These are phyloP conservation scores for Pseudotriccus pelzelni DNA, from an alignment of 2,797 vertebrate genomes.

Conservation along the genomic window DNA sequence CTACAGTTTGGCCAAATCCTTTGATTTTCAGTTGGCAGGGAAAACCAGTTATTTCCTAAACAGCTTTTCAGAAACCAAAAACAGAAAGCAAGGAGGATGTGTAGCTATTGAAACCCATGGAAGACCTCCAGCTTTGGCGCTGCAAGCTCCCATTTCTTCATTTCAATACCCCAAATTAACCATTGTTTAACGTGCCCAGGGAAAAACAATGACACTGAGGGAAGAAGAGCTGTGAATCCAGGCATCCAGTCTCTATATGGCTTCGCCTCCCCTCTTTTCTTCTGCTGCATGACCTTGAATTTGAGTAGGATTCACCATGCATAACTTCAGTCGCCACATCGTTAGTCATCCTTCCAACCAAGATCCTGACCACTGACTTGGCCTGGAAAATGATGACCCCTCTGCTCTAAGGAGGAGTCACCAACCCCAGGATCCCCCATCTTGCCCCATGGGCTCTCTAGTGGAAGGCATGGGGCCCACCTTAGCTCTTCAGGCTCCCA, in stretches of 20 bases:
- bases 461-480: neutral
- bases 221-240: neutral
- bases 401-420: neutral
- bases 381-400: neutral
- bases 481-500: neutral
- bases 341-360: neutral
- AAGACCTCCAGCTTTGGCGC: slow-evolving; percentile 30
- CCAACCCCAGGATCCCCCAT: neutral
- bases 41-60: neutral
- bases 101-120: slow-evolving; percentile 19
- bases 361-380: neutral
- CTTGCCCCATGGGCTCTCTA: neutral
- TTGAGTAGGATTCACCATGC: neutral
- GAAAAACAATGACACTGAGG: neutral
- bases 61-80: slow-evolving; percentile 7
- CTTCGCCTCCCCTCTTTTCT: neutral
- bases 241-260: neutral
- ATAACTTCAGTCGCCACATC: neutral
- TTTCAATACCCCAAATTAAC: slow-evolving; percentile 22
- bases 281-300: neutral
- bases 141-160: neutral
- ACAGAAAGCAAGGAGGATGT: slow-evolving; percentile 1
- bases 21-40: slow-evolving; percentile 24
- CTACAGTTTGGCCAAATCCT: neutral
- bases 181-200: neutral